These are phyloP conservation scores for Semnornis frantzii DNA, from an alignment of 2,113 vertebrate genomes.

Conservation along the genomic window DNA sequence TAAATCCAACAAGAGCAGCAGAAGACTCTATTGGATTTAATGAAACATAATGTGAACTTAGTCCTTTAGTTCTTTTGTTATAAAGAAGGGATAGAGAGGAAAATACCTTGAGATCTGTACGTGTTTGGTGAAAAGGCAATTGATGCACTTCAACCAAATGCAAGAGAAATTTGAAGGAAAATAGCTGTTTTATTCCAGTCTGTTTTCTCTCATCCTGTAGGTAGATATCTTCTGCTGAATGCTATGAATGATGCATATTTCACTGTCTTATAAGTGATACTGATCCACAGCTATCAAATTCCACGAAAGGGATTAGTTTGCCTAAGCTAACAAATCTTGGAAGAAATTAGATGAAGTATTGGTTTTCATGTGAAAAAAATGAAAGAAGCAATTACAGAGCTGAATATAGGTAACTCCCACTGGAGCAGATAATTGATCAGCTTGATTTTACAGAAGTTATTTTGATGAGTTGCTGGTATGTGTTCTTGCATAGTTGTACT, in stretches of 20 bases:
- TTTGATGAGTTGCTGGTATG: background rate
- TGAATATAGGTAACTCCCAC: slow-evolving; percentile 17
- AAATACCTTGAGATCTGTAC: background rate
- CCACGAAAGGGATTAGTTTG: slow-evolving; percentile 30
- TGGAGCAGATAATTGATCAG: background rate
- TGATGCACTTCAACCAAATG: background rate
- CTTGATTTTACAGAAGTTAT: slow-evolving; percentile 6
- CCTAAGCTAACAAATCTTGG: slow-evolving; percentile 32
- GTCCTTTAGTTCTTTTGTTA: background rate
- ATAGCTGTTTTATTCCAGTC: background rate
- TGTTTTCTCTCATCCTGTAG: background rate
- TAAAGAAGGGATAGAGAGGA: rapidly evolving
- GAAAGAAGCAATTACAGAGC: slow-evolving; percentile 42
- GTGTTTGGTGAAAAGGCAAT: background rate
- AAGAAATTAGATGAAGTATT: slow-evolving; percentile 17
- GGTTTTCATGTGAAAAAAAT: slow-evolving; percentile 37
- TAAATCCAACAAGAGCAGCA: background rate
- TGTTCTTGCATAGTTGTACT: background rate
- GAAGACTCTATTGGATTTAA: background rate
- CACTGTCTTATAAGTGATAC: background rate
- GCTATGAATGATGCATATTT: background rate
- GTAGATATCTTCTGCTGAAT: background rate
- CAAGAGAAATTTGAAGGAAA: background rate
- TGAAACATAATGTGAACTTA: background rate
- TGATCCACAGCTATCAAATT: slow-evolving; percentile 18